Evolutionary conservation across 2,888 invertebrate genomes (phyloP).

Genomic region (Magallana nippona): DNA sequence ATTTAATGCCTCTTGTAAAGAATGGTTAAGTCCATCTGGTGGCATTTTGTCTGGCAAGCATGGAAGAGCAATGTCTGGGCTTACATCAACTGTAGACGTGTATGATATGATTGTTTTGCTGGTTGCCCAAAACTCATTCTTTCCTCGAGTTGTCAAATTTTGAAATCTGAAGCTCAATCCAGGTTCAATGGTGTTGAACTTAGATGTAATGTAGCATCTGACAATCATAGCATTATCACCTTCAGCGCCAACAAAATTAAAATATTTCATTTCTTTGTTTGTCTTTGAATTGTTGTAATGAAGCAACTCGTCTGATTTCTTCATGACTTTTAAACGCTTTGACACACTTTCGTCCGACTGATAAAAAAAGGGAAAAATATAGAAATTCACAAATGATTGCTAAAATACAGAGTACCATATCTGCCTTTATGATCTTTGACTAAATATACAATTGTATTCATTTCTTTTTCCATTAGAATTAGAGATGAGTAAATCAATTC

Average conservation of each 20-base stretch:
- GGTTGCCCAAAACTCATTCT: neutral
- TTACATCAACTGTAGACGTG: constrained; percentile 1
- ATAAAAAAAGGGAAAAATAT: too few species aligned
- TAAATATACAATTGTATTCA: neutral
- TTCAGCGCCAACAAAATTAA: neutral
- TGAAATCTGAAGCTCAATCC: constrained; percentile 18
- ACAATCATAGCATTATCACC: neutral
- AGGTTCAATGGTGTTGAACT: constrained; percentile 14
- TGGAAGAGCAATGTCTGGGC: too few species aligned
- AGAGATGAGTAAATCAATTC: too few species aligned
- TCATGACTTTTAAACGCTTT: constrained; percentile 7
- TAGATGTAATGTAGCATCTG: constrained; percentile 11
- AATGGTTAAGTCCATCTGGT: neutral
- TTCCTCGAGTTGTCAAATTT: neutral
- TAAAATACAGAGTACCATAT: too few species aligned
- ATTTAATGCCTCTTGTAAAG: neutral
- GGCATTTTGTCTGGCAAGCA: constrained; percentile 18
- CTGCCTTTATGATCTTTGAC: too few species aligned
- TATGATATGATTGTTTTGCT: neutral
- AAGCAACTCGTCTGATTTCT: constrained; percentile 19
- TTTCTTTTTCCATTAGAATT: too few species aligned
- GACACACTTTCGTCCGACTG: neutral
- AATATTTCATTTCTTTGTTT: constrained; percentile 26
- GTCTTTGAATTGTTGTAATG: constrained; percentile 7
- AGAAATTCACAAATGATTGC: too few species aligned